Evolutionary conservation across 1,140 invertebrate species (phyloP).

Genomic region (Cydia amplana): DNA sequence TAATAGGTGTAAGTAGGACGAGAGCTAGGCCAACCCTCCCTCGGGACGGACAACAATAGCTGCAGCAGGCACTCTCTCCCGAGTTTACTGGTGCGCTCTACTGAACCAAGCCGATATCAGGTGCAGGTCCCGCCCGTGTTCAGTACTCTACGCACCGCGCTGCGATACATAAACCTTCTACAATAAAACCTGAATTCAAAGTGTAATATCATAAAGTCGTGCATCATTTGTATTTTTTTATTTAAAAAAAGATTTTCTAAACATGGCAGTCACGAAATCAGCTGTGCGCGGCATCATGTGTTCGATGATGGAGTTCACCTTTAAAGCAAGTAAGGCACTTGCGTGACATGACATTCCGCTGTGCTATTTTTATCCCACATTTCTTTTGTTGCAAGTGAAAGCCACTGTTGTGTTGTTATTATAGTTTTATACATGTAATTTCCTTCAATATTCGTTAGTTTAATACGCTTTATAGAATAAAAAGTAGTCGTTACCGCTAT

Average conservation of each 20-base stretch:
- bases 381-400: constrained; percentile 39
- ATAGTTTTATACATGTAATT: constrained; percentile 38
- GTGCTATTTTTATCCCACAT: constrained; percentile 35
- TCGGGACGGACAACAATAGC: constrained; percentile 73
- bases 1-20: constrained; percentile 65
- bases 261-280: constrained; percentile 70
- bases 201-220: constrained; percentile 1
- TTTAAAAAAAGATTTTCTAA: constrained; percentile 28
- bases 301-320: constrained; percentile 75
- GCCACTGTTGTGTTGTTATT: constrained; percentile 35
- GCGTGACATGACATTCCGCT: constrained; percentile 2
- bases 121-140: constrained; percentile 47
- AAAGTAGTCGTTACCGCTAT: constrained; percentile 46
- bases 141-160: constrained; percentile 29
- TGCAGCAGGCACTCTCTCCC: constrained; percentile 59
- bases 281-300: constrained; percentile 73
- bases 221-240: constrained; percentile 32
- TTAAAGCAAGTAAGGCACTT: constrained; percentile 73
- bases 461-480: constrained; percentile 29
- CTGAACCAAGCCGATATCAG: constrained; percentile 62
- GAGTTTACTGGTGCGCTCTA: constrained; percentile 70
- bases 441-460: constrained; percentile 36
- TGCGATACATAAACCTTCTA: constrained; percentile 10
- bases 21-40: constrained; percentile 60
- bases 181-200: constrained; percentile 1